Evolutionary conservation across 2,888 invertebrate species (phyloP).

Genomic region (Hipparchia semele): DNA sequence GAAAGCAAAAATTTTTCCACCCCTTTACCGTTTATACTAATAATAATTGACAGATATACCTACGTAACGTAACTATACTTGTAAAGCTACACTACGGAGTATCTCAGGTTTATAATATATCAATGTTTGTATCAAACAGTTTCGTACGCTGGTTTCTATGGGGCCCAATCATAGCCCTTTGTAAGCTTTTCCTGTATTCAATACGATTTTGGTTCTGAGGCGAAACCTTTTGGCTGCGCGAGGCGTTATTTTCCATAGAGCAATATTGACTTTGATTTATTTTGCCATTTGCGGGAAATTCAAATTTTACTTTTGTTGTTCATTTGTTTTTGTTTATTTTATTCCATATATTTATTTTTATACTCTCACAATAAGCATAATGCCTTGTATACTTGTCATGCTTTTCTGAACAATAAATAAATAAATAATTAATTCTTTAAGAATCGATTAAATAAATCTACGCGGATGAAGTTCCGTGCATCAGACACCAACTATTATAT

Average conservation of each 20-base stretch:
- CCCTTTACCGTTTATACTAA: no score
- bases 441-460: no score
- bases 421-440: no score
- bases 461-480: no score
- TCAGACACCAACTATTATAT: no score
- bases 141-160: conserved; percentile 27
- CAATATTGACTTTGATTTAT: conserved; percentile 23
- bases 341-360: no score
- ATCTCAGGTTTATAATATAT: conserved; percentile 1
- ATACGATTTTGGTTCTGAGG: conserved; percentile 32
- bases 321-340: not conserved
- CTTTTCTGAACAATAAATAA: no score
- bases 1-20: no score
- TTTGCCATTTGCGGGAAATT: conserved; percentile 19
- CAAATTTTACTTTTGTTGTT: conserved; percentile 3
- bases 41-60: no score
- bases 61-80: not conserved
- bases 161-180: conserved; percentile 36
- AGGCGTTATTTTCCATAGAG: conserved; percentile 26
- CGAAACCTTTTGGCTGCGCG: conserved; percentile 24
- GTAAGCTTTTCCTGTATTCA: conserved; percentile 38
- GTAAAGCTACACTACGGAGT: not conserved
- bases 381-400: no score
- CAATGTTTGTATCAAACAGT: conserved; percentile 34
- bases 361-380: no score